Evolutionary conservation across 2,113 vertebrate species (phyloP).

Genomic region (Plestiodon gilberti): DNA sequence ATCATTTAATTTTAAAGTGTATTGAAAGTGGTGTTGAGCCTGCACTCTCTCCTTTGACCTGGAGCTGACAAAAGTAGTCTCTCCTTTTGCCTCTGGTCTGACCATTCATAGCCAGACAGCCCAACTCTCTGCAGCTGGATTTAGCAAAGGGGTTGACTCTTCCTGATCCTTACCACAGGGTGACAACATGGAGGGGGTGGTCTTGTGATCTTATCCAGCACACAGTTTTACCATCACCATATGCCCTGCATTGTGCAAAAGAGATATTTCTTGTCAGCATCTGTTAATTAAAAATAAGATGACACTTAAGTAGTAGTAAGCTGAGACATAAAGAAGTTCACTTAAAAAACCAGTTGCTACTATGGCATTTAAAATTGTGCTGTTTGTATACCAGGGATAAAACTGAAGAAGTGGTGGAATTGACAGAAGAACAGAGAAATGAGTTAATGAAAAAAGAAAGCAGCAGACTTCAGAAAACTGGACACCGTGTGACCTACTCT

Average conservation of each 20-base stretch:
- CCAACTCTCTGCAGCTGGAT: not conserved
- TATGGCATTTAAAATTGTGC: not conserved
- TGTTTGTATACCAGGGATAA: slow-evolving; percentile 83
- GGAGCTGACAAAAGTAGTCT: too few relatives aligned
- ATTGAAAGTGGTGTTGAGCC: too few relatives aligned
- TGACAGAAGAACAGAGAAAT: slow-evolving; percentile 94
- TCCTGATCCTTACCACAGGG: too few relatives aligned
- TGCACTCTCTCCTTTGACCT: too few relatives aligned
- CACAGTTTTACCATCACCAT: not conserved
- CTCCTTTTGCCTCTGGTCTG: not conserved
- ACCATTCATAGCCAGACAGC: not conserved
- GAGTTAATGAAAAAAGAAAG: slow-evolving; percentile 99
- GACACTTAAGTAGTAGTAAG: not conserved
- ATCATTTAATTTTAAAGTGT: not conserved
- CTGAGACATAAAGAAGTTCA: too few relatives aligned
- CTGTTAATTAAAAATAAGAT: not conserved
- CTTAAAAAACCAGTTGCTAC: not conserved
- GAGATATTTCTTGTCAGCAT: too few relatives aligned
- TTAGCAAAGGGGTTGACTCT: not conserved
- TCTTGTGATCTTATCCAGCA: not conserved
- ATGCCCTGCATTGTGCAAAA: not conserved
- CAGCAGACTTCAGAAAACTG: slow-evolving; percentile 96
- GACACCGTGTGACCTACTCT: slow-evolving; percentile 96
- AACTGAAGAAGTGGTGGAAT: slow-evolving; percentile 90
- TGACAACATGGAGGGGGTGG: too few relatives aligned